Evolutionary conservation across 2,888 invertebrate species (phyloP).

Genomic region (Zaprionus obscuricornis): DNA sequence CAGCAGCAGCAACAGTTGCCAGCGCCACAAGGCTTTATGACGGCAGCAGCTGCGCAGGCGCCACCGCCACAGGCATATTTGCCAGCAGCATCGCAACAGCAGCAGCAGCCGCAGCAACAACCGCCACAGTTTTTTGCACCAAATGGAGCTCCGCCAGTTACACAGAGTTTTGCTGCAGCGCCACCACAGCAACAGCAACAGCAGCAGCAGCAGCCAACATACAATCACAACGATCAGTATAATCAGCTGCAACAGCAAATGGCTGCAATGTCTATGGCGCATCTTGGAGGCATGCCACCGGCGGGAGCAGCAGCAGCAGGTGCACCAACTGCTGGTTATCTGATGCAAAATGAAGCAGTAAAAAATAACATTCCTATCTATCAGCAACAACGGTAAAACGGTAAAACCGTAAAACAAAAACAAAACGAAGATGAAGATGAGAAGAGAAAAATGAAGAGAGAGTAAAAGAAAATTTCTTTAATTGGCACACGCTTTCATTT

Average conservation of each 20-base stretch:
- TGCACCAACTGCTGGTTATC: conserved; percentile 77
- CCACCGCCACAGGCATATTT: conserved; percentile 52
- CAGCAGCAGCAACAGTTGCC: conserved; percentile 40
- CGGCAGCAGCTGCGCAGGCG: conserved; percentile 42
- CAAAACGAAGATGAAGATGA: no score
- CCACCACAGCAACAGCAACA: conserved; percentile 25
- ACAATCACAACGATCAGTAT: conserved; percentile 62
- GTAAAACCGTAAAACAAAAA: conserved; percentile 4
- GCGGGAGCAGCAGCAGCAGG: conserved; percentile 34
- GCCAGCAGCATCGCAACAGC: conserved; percentile 41
- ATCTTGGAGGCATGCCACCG: conserved; percentile 47
- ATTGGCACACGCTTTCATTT: no score
- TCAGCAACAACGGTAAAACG: conserved; percentile 83
- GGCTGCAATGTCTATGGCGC: conserved; percentile 72
- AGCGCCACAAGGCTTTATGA: conserved; percentile 55
- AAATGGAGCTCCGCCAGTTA: conserved; percentile 53
- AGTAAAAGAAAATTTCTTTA: conserved; percentile 14
- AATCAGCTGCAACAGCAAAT: conserved; percentile 79
- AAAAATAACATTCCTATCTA: conserved; percentile 83
- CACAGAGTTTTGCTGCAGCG: no score
- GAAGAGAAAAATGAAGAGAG: not conserved
- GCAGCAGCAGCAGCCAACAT: no score
- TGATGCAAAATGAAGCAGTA: conserved; percentile 80
- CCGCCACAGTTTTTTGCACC: conserved; percentile 55
- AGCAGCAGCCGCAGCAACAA: conserved; percentile 38